Evolutionary conservation across 2,113 vertebrate species (phyloP).

Genomic region (Dunckerocampus dactyliophorus): DNA sequence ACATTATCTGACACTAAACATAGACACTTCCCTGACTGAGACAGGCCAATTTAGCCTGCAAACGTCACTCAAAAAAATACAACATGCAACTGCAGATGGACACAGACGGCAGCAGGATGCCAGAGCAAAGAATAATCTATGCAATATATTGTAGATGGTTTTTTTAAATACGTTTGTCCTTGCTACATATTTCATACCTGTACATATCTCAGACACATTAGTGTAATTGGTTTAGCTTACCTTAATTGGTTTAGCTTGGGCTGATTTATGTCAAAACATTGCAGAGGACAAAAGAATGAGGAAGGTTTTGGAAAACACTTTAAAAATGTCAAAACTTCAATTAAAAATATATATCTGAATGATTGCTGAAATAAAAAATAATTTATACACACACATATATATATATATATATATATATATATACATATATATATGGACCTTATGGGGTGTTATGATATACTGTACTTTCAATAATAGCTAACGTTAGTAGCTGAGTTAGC

Average conservation of each 20-base stretch:
- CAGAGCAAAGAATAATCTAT: conserved; percentile 33
- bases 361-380: conserved; percentile 51
- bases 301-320: conserved; percentile 56
- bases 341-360: conserved; percentile 61
- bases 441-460: too few relatives aligned
- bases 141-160: conserved; percentile 48
- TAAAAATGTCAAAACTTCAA: conserved; percentile 52
- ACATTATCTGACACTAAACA: conserved; percentile 76
- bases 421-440: too few relatives aligned
- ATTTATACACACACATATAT: background rate
- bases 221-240: too few relatives aligned
- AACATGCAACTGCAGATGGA: conserved; percentile 47
- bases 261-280: conserved; percentile 65
- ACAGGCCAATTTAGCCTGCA: conserved; percentile 71
- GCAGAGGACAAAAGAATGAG: conserved; percentile 34
- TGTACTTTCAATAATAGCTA: too few relatives aligned
- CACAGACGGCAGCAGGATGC: conserved; percentile 26
- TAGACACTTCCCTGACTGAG: conserved; percentile 59
- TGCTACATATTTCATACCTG: conserved; percentile 59
- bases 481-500: too few relatives aligned
- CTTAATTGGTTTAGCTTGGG: conserved; percentile 56
- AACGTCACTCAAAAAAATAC: conserved; percentile 53
- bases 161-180: conserved; percentile 25
- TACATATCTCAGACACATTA: too few relatives aligned
- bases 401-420: too few relatives aligned